These are phyloP conservation scores for Gymnorhina tibicen DNA, from an alignment of 2,113 vertebrate species.

Conservation along the genomic window DNA sequence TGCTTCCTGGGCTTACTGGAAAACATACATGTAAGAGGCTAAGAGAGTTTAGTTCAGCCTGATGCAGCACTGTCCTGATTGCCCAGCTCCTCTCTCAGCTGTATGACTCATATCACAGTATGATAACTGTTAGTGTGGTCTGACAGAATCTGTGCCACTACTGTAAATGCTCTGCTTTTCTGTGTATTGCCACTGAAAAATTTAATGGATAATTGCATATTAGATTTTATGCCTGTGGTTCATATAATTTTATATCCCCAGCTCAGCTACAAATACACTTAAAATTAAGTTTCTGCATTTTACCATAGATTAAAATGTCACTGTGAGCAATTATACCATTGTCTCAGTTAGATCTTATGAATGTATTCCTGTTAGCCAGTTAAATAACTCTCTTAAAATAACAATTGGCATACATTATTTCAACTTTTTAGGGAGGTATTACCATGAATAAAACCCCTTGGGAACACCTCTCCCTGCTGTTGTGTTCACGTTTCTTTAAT, in stretches of 20 bases:
- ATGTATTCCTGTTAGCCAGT: background rate
- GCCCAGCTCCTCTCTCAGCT: background rate
- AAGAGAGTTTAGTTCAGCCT: background rate
- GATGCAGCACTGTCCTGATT: background rate
- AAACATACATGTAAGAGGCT: background rate
- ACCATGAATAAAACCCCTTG: background rate
- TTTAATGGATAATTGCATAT: background rate
- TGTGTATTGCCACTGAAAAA: background rate
- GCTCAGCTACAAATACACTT: background rate
- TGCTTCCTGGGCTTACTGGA: background rate
- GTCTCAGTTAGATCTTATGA: background rate
- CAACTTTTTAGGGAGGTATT: background rate
- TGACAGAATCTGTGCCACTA: background rate
- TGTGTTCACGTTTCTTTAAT: background rate
- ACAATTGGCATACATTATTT: background rate
- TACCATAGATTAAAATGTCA: background rate
- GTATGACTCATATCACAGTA: background rate
- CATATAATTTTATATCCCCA: background rate
- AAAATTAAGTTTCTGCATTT: background rate
- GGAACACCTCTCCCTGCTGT: background rate
- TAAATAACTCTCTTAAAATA: background rate
- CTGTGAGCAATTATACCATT: background rate
- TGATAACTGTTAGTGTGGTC: background rate
- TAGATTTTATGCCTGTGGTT: background rate
- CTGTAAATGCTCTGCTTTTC: background rate